Base-by-base conservation (phyloP, 2,888 invertebrate species). In the Cyclophora punctaria region DNA sequence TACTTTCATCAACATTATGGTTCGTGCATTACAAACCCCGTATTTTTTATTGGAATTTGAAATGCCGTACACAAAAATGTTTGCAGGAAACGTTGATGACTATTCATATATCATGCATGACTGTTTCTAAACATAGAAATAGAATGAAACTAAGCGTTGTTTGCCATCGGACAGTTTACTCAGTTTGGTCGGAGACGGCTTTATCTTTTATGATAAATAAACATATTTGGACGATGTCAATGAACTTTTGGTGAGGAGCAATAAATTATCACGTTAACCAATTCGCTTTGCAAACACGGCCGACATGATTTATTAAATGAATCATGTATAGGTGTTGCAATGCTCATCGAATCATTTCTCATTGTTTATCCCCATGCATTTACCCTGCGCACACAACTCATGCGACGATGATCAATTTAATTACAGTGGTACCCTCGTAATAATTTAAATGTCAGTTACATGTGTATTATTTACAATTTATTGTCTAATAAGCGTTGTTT, bases 181-280 rank as follows among this genome's bases (percentile, higher is more conserved):
- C 71, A 67, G 20, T 20, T 20, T 62, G 56, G 59, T 52, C 45
- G 50, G 60, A 61, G 68, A 76, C 75, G 75, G 65, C 71, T 78
- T 78, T 82, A 83, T 81, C 73, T 76, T 69, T 68, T 69, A 71
- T 78, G 76, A 73, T 70, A 73, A 65, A 67, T 65, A 67, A 58
- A 60, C 20, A 20, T 61, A 59, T 55, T 47, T 56, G 45, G 50
- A 5, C 5, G 5, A 64, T 73, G 73, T 69, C 71, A 62, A 60
- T 67, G 72, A 79, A 71, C 76, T 72, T 52, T 48, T 5, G 5
- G 37, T 4, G 4, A 5, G 5, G 37, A 37, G 5, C 4, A 5
- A 5, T 5, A 37, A 37, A 4, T 5, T 37, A 5, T 5, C 4
- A 37, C 37, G 37, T 37, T 37, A 37, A 37, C 37, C 37, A 37